These are phyloP conservation scores for Macrophya alboannulata DNA, from an alignment of 2,888 invertebrate species.

Conservation along the genomic window DNA sequence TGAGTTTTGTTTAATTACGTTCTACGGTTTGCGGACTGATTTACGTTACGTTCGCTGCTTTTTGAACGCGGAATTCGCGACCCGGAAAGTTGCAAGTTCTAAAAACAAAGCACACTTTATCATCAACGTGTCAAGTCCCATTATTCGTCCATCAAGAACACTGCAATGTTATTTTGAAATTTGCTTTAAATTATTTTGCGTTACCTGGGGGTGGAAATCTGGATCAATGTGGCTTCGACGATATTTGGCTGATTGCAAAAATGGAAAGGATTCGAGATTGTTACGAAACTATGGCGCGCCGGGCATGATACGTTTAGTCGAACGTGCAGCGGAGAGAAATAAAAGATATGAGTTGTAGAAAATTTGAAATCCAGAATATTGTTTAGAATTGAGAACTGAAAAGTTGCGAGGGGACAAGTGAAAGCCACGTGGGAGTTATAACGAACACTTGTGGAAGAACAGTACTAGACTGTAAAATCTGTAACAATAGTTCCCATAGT, in stretches of 20 bases:
- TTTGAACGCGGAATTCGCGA: background rate
- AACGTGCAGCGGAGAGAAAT: background rate
- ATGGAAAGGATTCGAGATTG: conserved; percentile 36
- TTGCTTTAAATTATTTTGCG: background rate
- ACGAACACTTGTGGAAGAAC: conserved; percentile 71
- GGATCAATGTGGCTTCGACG: background rate
- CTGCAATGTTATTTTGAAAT: background rate
- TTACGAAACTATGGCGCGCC: conserved; percentile 58
- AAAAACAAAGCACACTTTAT: background rate
- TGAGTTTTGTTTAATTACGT: background rate
- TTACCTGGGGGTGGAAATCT: background rate
- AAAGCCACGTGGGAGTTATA: conserved; percentile 78
- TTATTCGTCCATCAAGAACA: background rate
- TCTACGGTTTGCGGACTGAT: background rate
- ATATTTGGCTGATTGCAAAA: background rate
- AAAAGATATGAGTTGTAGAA: conserved; percentile 59
- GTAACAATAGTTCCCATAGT: conserved; percentile 80
- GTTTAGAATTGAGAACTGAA: background rate
- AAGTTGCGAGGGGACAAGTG: conserved; percentile 76
- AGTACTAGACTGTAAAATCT: conserved; percentile 78
- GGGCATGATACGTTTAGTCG: conserved; percentile 31
- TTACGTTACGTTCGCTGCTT: background rate
- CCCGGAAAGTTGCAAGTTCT: background rate
- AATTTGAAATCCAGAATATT: conserved; percentile 16
- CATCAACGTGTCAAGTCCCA: background rate